Percentiles rank a stretch among this genome's conserved stretches.
Conservation (phyloP, 2,113 vertebrate species). For the Pseudorectes ferrugineus region DNA sequence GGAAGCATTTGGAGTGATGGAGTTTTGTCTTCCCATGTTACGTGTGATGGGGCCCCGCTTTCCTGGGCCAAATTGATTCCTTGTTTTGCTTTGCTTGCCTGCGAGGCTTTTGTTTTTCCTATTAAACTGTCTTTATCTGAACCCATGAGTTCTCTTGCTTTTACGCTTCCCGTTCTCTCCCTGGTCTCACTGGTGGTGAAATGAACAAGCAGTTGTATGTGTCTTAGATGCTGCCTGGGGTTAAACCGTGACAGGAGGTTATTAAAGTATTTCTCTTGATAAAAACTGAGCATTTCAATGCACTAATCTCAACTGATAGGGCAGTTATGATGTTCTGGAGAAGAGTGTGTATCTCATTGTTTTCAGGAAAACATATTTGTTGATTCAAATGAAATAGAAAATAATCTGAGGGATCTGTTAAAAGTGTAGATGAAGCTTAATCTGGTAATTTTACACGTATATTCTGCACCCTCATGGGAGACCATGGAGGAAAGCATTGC, state of each 20-base stretch:
- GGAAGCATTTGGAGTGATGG: not conserved
- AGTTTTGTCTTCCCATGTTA: not conserved
- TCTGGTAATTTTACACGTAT: not conserved
- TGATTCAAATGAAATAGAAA: not conserved
- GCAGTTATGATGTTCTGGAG: not conserved
- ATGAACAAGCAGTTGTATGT: not conserved
- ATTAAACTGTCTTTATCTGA: not conserved
- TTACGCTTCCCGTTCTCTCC: not conserved
- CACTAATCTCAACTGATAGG: not conserved
- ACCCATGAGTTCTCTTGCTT: not conserved
- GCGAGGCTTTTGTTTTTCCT: not conserved
- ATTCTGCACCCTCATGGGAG: not conserved
- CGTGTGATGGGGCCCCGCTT: rapidly evolving
- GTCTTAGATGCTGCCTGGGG: too few relatives aligned
- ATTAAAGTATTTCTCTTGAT: not conserved
- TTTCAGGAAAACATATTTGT: not conserved
- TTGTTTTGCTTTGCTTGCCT: not conserved
- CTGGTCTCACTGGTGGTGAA: not conserved
- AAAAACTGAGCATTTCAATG: not conserved
- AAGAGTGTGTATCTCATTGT: not conserved
- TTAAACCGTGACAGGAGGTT: not conserved
- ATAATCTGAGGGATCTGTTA: not conserved
- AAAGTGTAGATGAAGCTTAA: not conserved
- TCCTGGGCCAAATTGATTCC: not conserved
- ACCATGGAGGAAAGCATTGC: not conserved